These are phyloP conservation scores for Tragelaphus scriptus DNA, from an alignment of 2,113 vertebrate species.

Conservation along the genomic window DNA sequence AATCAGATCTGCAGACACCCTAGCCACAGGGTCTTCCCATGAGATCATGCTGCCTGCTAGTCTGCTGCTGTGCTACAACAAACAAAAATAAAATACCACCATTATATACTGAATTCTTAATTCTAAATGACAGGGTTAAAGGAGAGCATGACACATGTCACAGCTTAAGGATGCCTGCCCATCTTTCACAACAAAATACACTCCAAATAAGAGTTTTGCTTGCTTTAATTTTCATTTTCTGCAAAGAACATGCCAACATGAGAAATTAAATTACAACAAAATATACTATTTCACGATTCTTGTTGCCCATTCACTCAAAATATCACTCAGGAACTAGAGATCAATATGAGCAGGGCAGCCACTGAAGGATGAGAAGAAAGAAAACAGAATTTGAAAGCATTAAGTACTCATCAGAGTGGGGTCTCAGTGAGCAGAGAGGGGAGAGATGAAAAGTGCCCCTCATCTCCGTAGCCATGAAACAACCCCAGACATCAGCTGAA, in stretches of 20 bases:
- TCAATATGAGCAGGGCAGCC: not conserved
- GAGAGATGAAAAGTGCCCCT: not conserved
- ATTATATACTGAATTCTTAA: not conserved
- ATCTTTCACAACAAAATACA: constrained; percentile 9
- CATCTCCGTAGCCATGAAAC: not conserved
- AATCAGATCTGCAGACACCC: not conserved
- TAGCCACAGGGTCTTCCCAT: not conserved
- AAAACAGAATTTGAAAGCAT: not conserved
- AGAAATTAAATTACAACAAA: not conserved
- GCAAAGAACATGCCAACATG: not conserved
- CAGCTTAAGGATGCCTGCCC: not conserved
- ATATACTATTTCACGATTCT: not conserved
- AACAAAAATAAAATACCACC: not conserved
- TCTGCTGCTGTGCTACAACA: not conserved
- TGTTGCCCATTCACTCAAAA: not conserved
- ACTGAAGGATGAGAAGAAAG: not conserved
- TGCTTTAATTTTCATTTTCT: constrained; percentile 22
- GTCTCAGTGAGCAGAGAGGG: not conserved
- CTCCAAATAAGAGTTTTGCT: not conserved
- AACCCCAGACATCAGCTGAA: not conserved
- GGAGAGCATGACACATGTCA: not conserved
- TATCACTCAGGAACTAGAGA: not conserved
- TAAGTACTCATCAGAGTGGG: not conserved
- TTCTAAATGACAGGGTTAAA: not conserved
- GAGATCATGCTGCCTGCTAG: not conserved